Percentiles rank a stretch among this genome's conserved stretches.
These are phyloP conservation scores for Bolinopsis microptera DNA, from an alignment of 37 sponge, comb jelly and placozoan genomes.

Conservation along the genomic window DNA sequence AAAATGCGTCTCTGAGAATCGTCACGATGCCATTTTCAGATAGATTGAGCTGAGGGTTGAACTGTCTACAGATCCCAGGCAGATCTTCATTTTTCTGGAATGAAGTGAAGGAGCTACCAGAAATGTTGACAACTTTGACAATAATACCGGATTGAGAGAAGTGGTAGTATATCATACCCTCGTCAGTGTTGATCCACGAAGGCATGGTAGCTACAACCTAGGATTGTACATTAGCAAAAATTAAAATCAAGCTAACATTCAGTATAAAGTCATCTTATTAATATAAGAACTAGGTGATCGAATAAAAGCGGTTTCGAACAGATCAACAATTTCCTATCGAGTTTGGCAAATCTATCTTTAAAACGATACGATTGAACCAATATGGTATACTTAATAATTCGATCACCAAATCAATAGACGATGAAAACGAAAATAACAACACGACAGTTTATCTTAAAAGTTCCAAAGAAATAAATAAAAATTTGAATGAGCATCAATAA, in stretches of 20 bases:
- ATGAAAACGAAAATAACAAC: no score
- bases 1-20: neutral
- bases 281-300: no score
- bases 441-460: no score
- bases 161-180: neutral
- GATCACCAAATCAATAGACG: no score
- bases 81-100: neutral
- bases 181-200: neutral
- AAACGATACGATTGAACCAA: no score
- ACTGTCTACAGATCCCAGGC: neutral
- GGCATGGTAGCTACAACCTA: neutral
- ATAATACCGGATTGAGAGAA: neutral
- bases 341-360: no score
- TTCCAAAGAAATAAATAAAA: constrained; percentile 61
- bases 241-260: no score
- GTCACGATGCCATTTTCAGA: neutral
- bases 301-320: no score
- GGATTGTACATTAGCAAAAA: no score
- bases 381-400: no score
- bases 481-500: neutral
- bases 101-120: neutral
- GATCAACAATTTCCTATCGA: no score
- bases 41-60: neutral
- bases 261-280: no score
- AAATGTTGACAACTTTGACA: neutral